Conservation (phyloP, 2,797 vertebrate genomes). For the Iguana delicatissima region DNA sequence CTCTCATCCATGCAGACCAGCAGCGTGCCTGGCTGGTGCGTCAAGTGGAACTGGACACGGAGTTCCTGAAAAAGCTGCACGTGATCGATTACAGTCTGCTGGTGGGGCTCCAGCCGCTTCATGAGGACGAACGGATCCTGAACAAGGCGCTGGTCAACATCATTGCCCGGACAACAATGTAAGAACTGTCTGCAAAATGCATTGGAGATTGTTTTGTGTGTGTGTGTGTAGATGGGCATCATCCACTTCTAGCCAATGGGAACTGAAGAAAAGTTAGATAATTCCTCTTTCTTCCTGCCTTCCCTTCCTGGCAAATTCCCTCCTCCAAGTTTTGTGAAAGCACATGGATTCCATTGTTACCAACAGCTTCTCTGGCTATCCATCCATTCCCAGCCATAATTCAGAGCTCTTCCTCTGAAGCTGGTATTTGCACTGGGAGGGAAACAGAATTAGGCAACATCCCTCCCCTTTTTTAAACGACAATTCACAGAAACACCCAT, state of each 20-base stretch:
- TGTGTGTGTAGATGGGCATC: not conserved
- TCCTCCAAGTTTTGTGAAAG: not conserved
- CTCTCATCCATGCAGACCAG: conserved; percentile 74
- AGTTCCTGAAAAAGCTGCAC: conserved; percentile 85
- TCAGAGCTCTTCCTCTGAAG: too few species aligned
- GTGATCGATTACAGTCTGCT: conserved; percentile 92
- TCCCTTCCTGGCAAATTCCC: not conserved
- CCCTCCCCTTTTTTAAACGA: too few species aligned
- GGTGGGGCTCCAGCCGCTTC: conserved; percentile 86
- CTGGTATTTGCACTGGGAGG: too few species aligned
- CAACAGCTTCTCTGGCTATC: too few species aligned
- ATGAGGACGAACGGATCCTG: conserved; percentile 81
- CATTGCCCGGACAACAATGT: conserved; percentile 84
- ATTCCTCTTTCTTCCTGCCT: not conserved
- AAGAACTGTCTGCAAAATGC: conserved; percentile 42
- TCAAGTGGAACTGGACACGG: conserved; percentile 88
- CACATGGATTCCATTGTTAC: too few species aligned
- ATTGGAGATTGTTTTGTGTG: not conserved
- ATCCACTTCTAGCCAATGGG: too few species aligned
- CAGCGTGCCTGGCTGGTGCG: conserved; percentile 86
- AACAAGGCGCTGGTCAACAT: conserved; percentile 80
- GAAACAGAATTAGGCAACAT: too few species aligned
- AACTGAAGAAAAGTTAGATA: too few species aligned
- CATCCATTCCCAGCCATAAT: too few species aligned
- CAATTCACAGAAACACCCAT: too few species aligned